phyloP scores from a whole-genome alignment of 37 sponge, comb jelly and placozoan genomes.

The Hormiphora californensis region DNA sequence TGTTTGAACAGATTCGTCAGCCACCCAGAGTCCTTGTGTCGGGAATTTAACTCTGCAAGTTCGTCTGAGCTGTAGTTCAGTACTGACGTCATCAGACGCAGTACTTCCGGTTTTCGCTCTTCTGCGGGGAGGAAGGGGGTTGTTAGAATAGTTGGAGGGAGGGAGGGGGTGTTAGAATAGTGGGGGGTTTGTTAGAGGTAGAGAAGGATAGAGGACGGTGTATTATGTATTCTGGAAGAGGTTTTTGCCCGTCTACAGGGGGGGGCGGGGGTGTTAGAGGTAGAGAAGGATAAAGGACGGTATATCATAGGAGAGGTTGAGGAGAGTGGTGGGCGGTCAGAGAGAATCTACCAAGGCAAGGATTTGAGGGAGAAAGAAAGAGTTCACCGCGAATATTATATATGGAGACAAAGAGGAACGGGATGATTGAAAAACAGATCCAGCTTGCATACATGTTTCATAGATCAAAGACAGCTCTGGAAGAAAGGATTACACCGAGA shows the following conservation, averaged over 20 bases:
- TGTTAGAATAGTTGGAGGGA: conserved; percentile 4
- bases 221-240: neutral
- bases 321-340: too few species aligned
- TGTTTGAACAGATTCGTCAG: too few species aligned
- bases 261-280: neutral
- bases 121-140: neutral
- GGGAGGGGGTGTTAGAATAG: neutral
- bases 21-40: conserved; percentile 3
- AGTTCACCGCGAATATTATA: too few species aligned
- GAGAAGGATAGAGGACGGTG: neutral
- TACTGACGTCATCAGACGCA: conserved; percentile 24
- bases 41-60: neutral
- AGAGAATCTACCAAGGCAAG: too few species aligned
- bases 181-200: neutral
- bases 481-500: too few species aligned
- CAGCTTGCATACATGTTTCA: too few species aligned
- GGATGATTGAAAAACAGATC: too few species aligned
- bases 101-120: conserved; percentile 39
- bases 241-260: neutral
- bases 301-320: too few species aligned
- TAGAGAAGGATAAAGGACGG: neutral
- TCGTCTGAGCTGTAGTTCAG: conserved; percentile 29
- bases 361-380: too few species aligned
- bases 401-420: too few species aligned
- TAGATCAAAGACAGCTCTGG: too few species aligned